Conservation (phyloP, 1,140 invertebrate genomes). For the Drosophila tropicalis region DNA sequence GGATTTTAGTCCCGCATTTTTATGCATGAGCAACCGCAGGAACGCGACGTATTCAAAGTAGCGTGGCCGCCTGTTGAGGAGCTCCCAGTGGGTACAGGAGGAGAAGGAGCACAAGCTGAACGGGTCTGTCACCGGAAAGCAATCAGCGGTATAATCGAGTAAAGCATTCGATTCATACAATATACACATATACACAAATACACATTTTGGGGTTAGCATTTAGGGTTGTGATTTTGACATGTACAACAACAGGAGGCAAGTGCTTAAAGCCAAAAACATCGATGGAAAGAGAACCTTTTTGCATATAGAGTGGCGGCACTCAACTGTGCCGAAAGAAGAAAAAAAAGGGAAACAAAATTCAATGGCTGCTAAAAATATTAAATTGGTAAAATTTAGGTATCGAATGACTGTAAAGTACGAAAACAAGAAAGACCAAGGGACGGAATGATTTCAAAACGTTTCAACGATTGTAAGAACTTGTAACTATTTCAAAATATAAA, state of each 20-base stretch:
- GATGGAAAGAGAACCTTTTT: conserved; percentile 19
- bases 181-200: background rate
- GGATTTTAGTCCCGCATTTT: conserved; percentile 65
- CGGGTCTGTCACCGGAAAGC: conserved; percentile 72
- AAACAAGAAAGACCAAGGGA: no score
- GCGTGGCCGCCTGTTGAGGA: conserved; percentile 55
- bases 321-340: background rate
- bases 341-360: background rate
- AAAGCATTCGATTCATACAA: conserved; percentile 44
- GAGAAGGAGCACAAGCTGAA: background rate
- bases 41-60: conserved; percentile 61
- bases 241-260: conserved; percentile 26
- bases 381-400: conserved; percentile 17
- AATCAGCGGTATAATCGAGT: conserved; percentile 79
- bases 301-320: conserved; percentile 5
- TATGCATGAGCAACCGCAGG: conserved; percentile 61
- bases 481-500: no score
- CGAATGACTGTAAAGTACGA: background rate
- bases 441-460: no score
- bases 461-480: no score
- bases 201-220: conserved; percentile 40
- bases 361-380: background rate
- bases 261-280: conserved; percentile 40
- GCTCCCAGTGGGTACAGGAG: conserved; percentile 26
- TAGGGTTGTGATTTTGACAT: conserved; percentile 60